Conservation (phyloP, 53 echinoderm and acorn worm genomes). For the Holothuria scabra region DNA sequence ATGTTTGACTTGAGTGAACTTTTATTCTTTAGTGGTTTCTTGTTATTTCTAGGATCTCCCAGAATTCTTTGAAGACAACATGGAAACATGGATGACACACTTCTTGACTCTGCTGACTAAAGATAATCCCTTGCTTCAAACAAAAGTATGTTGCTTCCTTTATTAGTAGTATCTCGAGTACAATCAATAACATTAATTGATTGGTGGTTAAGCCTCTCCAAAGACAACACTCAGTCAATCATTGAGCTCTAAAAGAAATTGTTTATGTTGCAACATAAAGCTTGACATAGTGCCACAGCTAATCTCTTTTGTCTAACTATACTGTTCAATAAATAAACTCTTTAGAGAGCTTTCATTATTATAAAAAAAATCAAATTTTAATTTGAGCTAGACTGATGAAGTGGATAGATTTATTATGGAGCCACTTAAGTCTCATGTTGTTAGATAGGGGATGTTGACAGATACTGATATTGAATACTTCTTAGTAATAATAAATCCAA, state of each 20-base stretch:
- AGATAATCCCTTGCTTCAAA: constrained; percentile 75
- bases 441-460: no score
- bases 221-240: neutral
- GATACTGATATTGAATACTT: no score
- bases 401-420: no score
- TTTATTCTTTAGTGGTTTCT: neutral
- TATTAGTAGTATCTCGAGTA: no score
- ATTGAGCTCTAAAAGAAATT: neutral
- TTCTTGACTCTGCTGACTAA: constrained; percentile 72
- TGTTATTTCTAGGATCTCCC: constrained; percentile 76
- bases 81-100: constrained; percentile 89
- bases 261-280: no score
- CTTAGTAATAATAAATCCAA: no score
- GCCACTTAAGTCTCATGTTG: no score
- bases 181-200: neutral
- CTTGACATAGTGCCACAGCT: neutral
- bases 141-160: constrained; percentile 55
- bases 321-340: no score
- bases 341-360: no score
- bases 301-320: neutral
- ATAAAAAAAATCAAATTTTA: no score
- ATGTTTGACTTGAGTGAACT: neutral
- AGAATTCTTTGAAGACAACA: constrained; percentile 96
- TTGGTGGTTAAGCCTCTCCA: neutral
- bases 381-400: no score